Evolutionary conservation across 2,797 vertebrate species (phyloP).

Genomic region (Sebastiscus albofasciatus): DNA sequence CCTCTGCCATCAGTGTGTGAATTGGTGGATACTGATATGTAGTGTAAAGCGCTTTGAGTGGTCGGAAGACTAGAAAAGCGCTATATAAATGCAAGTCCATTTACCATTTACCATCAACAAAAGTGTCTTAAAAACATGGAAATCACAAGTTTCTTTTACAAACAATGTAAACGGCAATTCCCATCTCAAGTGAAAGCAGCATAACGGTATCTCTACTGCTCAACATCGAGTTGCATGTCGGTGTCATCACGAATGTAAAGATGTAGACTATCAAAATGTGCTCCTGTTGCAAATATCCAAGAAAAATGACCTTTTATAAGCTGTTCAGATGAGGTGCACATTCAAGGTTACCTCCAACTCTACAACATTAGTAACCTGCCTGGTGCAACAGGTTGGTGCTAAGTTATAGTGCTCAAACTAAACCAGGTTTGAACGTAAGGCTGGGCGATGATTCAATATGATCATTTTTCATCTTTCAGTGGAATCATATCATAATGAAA

Average conservation of each 20-base stretch:
- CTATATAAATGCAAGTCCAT: no score
- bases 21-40: no score
- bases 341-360: background rate
- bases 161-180: background rate
- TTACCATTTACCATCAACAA: background rate
- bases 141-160: background rate
- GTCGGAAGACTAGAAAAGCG: no score
- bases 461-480: fast-evolving
- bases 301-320: background rate
- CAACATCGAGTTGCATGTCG: background rate
- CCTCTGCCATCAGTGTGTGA: no score
- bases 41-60: no score
- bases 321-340: background rate
- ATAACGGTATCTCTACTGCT: fast-evolving
- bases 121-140: background rate
- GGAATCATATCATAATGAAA: no score
- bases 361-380: background rate
- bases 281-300: background rate
- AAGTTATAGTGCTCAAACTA: background rate
- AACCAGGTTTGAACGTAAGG: background rate
- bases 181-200: background rate
- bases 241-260: background rate
- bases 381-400: no score
- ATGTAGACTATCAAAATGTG: background rate
- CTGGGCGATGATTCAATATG: no score